phyloP scores from a whole-genome alignment of 2,113 vertebrate species.

The Podarcis cretensis region DNA sequence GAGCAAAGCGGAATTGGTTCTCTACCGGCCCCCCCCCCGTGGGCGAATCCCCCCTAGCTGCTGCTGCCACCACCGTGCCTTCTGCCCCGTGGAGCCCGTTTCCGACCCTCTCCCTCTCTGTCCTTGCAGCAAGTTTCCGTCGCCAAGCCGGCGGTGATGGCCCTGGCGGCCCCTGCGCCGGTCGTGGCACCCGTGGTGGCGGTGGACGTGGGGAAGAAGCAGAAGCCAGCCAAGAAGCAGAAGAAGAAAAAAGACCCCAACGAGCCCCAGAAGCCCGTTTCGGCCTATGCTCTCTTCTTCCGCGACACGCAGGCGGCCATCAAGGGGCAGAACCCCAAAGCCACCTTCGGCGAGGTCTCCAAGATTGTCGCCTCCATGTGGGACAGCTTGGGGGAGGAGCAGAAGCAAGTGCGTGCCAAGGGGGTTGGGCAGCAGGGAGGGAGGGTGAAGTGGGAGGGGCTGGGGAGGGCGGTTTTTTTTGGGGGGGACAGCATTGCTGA shows the following conservation, averaged over 20 bases:
- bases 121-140: conserved; percentile 59
- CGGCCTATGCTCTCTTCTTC: conserved; percentile 92
- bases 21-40: too few species aligned
- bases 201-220: conserved; percentile 71
- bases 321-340: conserved; percentile 92
- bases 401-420: conserved; percentile 84
- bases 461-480: not conserved
- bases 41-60: not conserved
- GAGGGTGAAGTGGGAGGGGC: not conserved
- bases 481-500: not conserved
- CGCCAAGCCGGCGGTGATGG: conserved; percentile 41
- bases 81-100: not conserved
- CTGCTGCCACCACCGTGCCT: not conserved
- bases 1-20: not conserved
- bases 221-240: conserved; percentile 73
- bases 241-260: conserved; percentile 90
- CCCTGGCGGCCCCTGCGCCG: not conserved
- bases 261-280: conserved; percentile 90
- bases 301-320: conserved; percentile 92
- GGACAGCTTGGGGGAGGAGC: conserved; percentile 93
- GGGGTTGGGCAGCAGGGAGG: rapidly evolving
- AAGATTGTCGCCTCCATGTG: conserved; percentile 96
- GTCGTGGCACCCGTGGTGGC: conserved; percentile 28
- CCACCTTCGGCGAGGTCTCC: conserved; percentile 91
- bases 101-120: not conserved